Percentiles rank a stretch among this genome's conserved stretches.
These are phyloP conservation scores for Nannoperca obscura DNA, from an alignment of 2,797 vertebrate genomes.

Conservation along the genomic window DNA sequence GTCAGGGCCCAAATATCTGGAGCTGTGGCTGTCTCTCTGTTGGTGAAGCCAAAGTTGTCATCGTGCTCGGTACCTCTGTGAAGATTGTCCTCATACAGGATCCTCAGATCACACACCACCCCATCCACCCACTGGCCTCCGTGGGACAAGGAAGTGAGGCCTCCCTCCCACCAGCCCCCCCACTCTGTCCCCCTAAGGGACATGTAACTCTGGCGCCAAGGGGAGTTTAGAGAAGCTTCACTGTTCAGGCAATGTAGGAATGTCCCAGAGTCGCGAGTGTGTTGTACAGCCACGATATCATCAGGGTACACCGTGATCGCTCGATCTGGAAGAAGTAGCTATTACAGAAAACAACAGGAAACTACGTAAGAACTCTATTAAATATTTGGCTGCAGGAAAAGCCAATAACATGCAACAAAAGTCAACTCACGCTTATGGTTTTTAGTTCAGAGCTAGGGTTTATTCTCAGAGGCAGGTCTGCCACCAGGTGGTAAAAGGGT, in stretches of 20 bases:
- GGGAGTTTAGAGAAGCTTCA: conserved; percentile 66
- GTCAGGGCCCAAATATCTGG: conserved; percentile 23
- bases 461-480: conserved; percentile 81
- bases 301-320: conserved; percentile 84
- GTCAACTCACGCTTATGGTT: conserved; percentile 79
- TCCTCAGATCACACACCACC: conserved; percentile 83
- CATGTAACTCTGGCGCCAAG: conserved; percentile 87
- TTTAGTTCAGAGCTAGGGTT: conserved; percentile 67
- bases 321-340: conserved; percentile 80
- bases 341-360: background rate
- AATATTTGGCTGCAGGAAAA: background rate
- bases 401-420: background rate
- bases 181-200: conserved; percentile 73
- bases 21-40: conserved; percentile 40
- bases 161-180: conserved; percentile 84
- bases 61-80: conserved; percentile 56
- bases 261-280: conserved; percentile 75
- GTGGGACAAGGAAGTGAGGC: conserved; percentile 56
- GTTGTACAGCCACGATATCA: conserved; percentile 86
- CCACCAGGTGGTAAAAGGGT: conserved; percentile 85
- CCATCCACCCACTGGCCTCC: conserved; percentile 82
- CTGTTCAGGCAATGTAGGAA: conserved; percentile 79
- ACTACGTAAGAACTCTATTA: fast-evolving
- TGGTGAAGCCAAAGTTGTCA: conserved; percentile 42
- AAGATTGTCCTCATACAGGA: conserved; percentile 78